Conservation (phyloP, 2,797 vertebrate genomes). For the Hemitrygon akajei region DNA sequence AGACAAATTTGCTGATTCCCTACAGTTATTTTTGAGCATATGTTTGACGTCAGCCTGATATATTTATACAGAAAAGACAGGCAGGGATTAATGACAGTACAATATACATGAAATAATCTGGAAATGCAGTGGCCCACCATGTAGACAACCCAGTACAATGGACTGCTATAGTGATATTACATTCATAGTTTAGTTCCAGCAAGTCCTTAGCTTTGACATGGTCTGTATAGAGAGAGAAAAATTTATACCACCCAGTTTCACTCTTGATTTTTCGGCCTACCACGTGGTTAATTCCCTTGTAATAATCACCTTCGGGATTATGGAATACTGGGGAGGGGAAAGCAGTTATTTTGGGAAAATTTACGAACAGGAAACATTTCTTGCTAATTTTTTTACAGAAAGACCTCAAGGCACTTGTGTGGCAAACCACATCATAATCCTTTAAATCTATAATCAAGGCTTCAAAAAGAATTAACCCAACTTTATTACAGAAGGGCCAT, state of each 20-base stretch:
- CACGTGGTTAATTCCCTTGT: neutral
- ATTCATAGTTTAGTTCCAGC: neutral
- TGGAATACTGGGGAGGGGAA: neutral
- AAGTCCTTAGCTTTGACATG: neutral
- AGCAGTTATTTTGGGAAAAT: neutral
- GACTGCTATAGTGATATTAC: neutral
- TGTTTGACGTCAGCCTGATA: neutral
- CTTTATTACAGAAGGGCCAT: neutral
- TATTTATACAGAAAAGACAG: neutral
- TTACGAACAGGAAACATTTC: neutral
- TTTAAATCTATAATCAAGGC: neutral
- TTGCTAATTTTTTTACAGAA: neutral
- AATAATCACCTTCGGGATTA: neutral
- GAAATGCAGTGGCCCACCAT: constrained; percentile 2
- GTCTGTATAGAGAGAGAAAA: neutral
- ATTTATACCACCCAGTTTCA: neutral
- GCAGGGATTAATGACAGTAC: neutral
- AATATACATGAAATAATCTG: neutral
- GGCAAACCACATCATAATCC: constrained; percentile 7
- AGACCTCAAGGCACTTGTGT: neutral
- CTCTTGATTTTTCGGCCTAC: neutral
- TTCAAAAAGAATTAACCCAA: neutral
- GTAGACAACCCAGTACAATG: neutral
- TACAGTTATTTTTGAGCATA: neutral
- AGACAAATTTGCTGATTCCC: neutral